phyloP scores from a whole-genome alignment of 2,888 invertebrate genomes.

The Pomacea canaliculata region DNA sequence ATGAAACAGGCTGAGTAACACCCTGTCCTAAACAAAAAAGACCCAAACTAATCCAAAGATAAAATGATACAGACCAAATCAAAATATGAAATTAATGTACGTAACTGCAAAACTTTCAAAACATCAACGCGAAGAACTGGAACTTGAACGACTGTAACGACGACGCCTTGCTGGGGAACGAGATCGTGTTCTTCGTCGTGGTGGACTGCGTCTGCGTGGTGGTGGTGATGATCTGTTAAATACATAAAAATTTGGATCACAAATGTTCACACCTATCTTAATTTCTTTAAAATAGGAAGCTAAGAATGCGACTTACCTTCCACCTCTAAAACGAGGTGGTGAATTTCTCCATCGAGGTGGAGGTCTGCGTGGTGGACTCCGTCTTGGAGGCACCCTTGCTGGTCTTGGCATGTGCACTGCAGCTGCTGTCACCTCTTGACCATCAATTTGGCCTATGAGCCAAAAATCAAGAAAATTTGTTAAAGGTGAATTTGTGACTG shows the following conservation, averaged over 20 bases:
- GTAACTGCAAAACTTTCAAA: not conserved
- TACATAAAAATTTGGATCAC: no score
- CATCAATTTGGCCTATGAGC: slow-evolving; percentile 87
- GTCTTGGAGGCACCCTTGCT: slow-evolving; percentile 58
- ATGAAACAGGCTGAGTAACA: no score
- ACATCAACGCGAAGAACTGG: slow-evolving; percentile 59
- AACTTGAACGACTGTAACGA: slow-evolving; percentile 68
- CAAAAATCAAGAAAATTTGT: not conserved
- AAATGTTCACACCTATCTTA: no score
- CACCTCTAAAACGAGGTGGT: slow-evolving; percentile 60
- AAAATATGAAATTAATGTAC: no score
- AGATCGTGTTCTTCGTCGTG: slow-evolving; percentile 54
- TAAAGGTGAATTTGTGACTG: no score
- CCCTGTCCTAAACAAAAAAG: no score
- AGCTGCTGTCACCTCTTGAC: slow-evolving; percentile 94
- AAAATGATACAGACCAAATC: no score
- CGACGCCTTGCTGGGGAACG: slow-evolving; percentile 66
- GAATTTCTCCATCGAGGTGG: slow-evolving; percentile 59
- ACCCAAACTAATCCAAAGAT: no score
- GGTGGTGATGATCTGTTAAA: slow-evolving; percentile 42
- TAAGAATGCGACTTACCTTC: slow-evolving; percentile 46
- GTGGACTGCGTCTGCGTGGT: slow-evolving; percentile 51
- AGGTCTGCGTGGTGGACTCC: slow-evolving; percentile 59
- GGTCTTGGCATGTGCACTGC: slow-evolving; percentile 81
- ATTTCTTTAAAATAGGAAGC: no score